Base-by-base conservation (phyloP, 2,888 invertebrate genomes). In the Watsonalla cultraria region DNA sequence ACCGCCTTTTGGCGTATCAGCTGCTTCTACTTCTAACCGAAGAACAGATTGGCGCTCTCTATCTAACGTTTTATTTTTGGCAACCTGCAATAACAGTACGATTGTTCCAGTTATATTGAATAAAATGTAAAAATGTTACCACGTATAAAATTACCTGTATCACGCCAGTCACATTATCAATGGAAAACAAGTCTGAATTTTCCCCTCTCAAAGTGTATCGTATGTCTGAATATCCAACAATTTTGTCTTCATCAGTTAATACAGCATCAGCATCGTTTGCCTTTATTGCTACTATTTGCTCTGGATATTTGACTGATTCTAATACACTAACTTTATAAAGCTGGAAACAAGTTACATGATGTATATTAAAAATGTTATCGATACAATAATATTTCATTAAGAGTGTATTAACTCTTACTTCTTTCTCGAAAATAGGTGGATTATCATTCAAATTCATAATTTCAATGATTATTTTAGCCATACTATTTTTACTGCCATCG, bases 401-500 rank as follows among this genome's bases (percentile, higher is more conserved):
- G 15, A 9, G 5, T 34, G 2, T 15, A 47, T 46, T 7, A 24
- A 4, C 14, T 66, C 72, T 78, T 76, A 93, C 93, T 62, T 92
- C 90, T 65, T 93, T 92, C 52, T 92, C 92, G 75, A 96, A 96
- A 49, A 91, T 82, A 0, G 96, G 96, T 57, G 92, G 91, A 75
- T 96, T 95, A 70, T 96, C 96, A 72, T 96, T 96, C 0, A 94
- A 91, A 73, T 96, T 96, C 51, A 93, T 90, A 0, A 96, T 93
- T 60, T 93, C 93, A 33, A 96, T 92, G 46, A 93, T 92, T 0
- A 96, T 92, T 59, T 93, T 93, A 0, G 95, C 95, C 52, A 92
- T 92, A 46, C 94, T 94, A 72, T 92, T 92, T 57, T 93, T 92
- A 60, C 80, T 89, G 2, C 86, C 88, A 62, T 90, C 91, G 56